These are phyloP conservation scores for Holothuria leucospilota DNA, from an alignment of 53 echinoderm and acorn worm species.

Conservation along the genomic window DNA sequence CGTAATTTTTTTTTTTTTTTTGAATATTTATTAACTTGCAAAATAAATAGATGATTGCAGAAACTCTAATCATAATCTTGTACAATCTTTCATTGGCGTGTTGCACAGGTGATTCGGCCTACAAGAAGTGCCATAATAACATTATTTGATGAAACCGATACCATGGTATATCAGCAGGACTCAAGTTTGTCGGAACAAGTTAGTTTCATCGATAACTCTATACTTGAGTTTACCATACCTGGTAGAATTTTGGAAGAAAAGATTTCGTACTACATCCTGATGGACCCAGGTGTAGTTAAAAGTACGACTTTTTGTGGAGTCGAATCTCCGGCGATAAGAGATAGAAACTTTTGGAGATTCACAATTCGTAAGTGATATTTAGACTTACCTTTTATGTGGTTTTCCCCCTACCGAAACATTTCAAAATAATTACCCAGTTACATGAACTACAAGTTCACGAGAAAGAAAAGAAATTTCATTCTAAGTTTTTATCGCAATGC, in stretches of 20 bases:
- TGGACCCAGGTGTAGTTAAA: constrained; percentile 34
- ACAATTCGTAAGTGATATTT: constrained; percentile 11
- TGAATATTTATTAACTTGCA: too few relatives aligned
- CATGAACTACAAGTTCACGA: too few relatives aligned
- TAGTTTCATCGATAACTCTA: not conserved
- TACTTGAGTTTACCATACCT: constrained; percentile 4
- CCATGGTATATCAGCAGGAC: constrained; percentile 5
- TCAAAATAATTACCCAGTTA: not conserved
- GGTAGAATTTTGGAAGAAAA: constrained; percentile 12
- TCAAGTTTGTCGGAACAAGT: constrained; percentile 13
- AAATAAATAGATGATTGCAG: too few relatives aligned
- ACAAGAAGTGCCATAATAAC: constrained; percentile 11
- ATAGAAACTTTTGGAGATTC: constrained; percentile 31
- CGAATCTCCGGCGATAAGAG: constrained; percentile 24
- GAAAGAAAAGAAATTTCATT: too few relatives aligned
- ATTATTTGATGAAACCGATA: not conserved
- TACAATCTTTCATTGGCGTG: too few relatives aligned
- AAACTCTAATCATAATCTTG: too few relatives aligned
- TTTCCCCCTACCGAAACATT: not conserved
- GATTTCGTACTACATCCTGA: constrained; percentile 10
- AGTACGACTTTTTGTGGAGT: constrained; percentile 36
- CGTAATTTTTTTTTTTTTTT: too few relatives aligned
- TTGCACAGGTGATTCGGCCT: constrained; percentile 12
- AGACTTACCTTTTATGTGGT: not conserved
- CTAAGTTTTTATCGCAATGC: too few relatives aligned